A percentile compares a stretch with the other conserved stretches of the same genome.
Conservation (phyloP, 2,797 vertebrate genomes). For the Syngnathus rostellatus region DNA sequence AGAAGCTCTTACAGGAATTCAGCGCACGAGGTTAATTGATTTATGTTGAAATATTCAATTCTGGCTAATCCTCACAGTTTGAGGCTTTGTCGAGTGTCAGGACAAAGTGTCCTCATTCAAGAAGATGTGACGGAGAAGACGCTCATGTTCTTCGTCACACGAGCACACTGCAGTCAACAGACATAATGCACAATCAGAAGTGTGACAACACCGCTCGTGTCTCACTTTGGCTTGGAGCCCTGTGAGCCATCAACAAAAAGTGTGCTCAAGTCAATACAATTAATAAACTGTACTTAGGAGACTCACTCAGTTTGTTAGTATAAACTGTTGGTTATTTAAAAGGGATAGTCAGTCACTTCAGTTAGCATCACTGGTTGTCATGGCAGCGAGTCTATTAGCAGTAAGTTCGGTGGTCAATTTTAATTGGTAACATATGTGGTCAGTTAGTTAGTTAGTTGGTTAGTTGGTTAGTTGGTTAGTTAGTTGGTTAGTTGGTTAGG, state of each 20-base stretch:
- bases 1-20: slow-evolving; percentile 62
- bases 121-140: not conserved
- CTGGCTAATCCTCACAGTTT: slow-evolving; percentile 51
- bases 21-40: slow-evolving; percentile 65
- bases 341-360: not conserved
- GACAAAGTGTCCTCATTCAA: slow-evolving; percentile 33
- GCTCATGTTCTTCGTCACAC: not conserved
- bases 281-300: not conserved
- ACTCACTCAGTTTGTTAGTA: not conserved
- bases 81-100: slow-evolving; percentile 36
- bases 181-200: not conserved
- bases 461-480: not conserved
- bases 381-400: too few species aligned
- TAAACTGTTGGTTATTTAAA: not conserved
- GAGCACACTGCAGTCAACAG: not conserved
- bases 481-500: not conserved
- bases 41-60: slow-evolving; percentile 62
- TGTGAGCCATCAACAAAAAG: not conserved
- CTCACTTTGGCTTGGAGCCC: slow-evolving; percentile 1
- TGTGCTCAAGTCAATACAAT: not conserved
- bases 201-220: not conserved
- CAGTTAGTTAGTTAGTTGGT: not conserved
- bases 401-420: not conserved
- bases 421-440: not conserved
- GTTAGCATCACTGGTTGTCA: not conserved